Evolutionary conservation across 2,113 vertebrate genomes (phyloP).

Genomic region (Excalfactoria chinensis): DNA sequence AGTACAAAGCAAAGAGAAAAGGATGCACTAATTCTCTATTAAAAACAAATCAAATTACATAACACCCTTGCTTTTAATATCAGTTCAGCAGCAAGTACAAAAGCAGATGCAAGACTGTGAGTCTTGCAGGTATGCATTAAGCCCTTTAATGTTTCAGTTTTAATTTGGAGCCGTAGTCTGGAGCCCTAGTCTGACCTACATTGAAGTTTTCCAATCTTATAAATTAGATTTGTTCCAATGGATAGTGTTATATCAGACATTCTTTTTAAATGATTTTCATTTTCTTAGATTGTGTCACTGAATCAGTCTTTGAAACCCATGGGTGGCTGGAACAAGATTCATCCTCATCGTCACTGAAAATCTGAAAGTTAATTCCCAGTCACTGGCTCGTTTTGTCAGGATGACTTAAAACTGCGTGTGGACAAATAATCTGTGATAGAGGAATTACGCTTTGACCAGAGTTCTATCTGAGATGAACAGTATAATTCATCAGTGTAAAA

Average conservation of each 20-base stretch:
- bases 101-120: background rate
- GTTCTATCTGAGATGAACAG: background rate
- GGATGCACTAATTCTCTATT: constrained; percentile 34
- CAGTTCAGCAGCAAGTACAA: constrained; percentile 18
- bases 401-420: background rate
- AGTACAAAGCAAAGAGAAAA: constrained; percentile 57
- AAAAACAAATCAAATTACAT: constrained; percentile 58
- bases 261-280: constrained; percentile 65
- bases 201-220: constrained; percentile 51
- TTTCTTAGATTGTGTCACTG: constrained; percentile 33
- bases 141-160: constrained; percentile 33
- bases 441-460: background rate
- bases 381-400: background rate
- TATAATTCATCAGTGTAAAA: constrained; percentile 13
- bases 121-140: constrained; percentile 31
- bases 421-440: background rate
- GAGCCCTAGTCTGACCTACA: constrained; percentile 43
- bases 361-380: constrained; percentile 71
- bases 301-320: constrained; percentile 49
- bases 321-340: constrained; percentile 61
- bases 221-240: constrained; percentile 44
- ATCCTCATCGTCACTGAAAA: constrained; percentile 62
- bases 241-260: constrained; percentile 43
- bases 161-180: constrained; percentile 42
- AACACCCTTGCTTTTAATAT: constrained; percentile 36